Conservation (phyloP, 2,888 invertebrate genomes). For the Nipponacmea schrenckii region DNA sequence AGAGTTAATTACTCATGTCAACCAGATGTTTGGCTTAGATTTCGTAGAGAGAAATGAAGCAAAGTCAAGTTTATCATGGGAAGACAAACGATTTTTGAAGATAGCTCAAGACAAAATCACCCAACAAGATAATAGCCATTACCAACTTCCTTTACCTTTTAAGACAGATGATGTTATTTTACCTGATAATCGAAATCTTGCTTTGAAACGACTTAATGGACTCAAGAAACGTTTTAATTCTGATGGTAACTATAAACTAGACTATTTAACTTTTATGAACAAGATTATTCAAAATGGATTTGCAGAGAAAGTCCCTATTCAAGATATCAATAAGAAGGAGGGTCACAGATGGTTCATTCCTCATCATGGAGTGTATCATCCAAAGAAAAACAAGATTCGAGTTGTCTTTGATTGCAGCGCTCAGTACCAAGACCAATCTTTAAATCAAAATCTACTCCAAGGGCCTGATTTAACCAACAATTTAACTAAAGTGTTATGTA, state of each 20-base stretch:
- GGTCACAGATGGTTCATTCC: constrained; percentile 32
- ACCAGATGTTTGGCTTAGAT: neutral
- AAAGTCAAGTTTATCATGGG: neutral
- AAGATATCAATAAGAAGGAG: constrained; percentile 6
- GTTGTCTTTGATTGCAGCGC: too few relatives aligned
- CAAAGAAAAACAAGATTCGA: constrained; percentile 27
- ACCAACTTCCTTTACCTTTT: too few relatives aligned
- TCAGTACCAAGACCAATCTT: constrained; percentile 27
- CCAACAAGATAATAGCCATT: too few relatives aligned
- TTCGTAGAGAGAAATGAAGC: neutral
- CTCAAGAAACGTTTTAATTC: neutral
- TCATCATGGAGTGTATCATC: constrained; percentile 30
- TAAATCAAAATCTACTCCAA: constrained; percentile 31
- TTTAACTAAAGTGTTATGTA: constrained; percentile 28
- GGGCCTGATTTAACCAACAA: constrained; percentile 33
- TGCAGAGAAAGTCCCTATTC: constrained; percentile 20
- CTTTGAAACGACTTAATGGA: neutral
- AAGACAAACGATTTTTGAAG: too few relatives aligned
- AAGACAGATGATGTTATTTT: neutral
- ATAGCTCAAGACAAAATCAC: too few relatives aligned
- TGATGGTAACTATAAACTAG: neutral
- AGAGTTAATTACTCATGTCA: neutral
- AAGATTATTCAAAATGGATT: constrained; percentile 19
- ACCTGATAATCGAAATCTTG: too few relatives aligned
- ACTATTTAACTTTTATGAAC: constrained; percentile 24